Base-by-base conservation (phyloP, 2,888 invertebrate species). In the Drosophila eohydei region DNA sequence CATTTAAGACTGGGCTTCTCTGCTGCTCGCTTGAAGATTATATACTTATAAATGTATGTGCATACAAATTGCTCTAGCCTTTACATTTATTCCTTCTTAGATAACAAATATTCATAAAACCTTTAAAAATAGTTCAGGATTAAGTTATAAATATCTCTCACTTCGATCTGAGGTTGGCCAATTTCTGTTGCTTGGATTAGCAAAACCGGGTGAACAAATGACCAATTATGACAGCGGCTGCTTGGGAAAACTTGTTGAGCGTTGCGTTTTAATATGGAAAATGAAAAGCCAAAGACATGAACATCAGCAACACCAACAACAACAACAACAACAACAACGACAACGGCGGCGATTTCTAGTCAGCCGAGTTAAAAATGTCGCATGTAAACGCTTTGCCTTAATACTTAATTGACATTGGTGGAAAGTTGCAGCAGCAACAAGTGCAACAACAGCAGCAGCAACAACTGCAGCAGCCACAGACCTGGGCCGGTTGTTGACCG, bases 381-480 rank as follows among this genome's bases (percentile, higher is more conserved):
- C 78, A 83, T 80, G 78, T 83, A 86, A 85, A 88, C 83, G 81
- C 46, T 77, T 81, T 83, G 89, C 77, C 81, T 86, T 88, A 79
- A 86, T 86, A 62, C 77, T 67, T 78, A 88, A 88, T 83, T 81
- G 81, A 85, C 89, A 76, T 75, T 79, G 81, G 86, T 85, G 88
- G 88, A 84, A 84, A 85, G 84, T 83, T 88, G 88, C 74, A 64
- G 61, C 56, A 32, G 59, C 70, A 64, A 41, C 67, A 63, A 63
- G 55, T 28, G 61, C 59, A 64, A 52, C 64, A 11, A 28, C 50
- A 16, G 38, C 66, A 38, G 28, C 40, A 5, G 6, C 59, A 69
- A 30, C 52, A 30, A 16, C 69, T 57, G 51, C 65, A 36, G 32
- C 71, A 46, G 50, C 66, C 12, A 66, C 62, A n/a, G 34, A 50